These are phyloP conservation scores for Polypedilum vanderplanki DNA, from an alignment of 1,140 invertebrate genomes.

Conservation along the genomic window DNA sequence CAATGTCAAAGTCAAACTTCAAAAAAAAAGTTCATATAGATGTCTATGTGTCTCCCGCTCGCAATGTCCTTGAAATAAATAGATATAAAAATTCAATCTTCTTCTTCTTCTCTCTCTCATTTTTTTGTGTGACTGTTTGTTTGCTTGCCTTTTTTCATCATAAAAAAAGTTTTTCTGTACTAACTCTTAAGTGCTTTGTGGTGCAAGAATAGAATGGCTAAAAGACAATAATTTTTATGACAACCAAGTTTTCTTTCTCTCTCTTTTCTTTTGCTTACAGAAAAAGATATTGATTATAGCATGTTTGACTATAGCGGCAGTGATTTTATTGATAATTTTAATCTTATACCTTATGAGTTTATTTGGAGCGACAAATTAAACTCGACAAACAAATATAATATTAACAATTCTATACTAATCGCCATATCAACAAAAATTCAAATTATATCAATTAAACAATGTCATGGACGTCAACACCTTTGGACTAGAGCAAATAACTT, in stretches of 20 bases:
- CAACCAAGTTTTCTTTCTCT: conserved; percentile 34
- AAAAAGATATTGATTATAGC: conserved; percentile 80
- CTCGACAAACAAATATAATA: not conserved
- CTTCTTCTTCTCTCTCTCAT: not conserved
- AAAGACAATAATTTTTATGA: not conserved
- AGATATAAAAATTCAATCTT: not conserved
- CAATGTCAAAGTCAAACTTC: not conserved
- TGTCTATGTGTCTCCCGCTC: not conserved
- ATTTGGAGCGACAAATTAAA: not conserved
- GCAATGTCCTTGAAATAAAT: not conserved
- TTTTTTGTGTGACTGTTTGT: not conserved
- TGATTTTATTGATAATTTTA: conserved; percentile 68
- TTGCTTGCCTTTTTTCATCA: no score
- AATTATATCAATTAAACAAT: no score
- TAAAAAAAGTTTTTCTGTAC: no score
- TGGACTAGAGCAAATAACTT: no score
- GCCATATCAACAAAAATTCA: no score
- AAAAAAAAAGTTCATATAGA: no score
- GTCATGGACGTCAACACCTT: no score
- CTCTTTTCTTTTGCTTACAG: conserved; percentile 65
- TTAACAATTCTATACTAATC: no score
- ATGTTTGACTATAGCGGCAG: conserved; percentile 65
- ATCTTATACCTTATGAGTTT: not conserved
- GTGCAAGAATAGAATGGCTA: no score
- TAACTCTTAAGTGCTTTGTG: no score